Base-by-base conservation (phyloP, 2,113 vertebrate genomes). In the Kryptolebias marmoratus region DNA sequence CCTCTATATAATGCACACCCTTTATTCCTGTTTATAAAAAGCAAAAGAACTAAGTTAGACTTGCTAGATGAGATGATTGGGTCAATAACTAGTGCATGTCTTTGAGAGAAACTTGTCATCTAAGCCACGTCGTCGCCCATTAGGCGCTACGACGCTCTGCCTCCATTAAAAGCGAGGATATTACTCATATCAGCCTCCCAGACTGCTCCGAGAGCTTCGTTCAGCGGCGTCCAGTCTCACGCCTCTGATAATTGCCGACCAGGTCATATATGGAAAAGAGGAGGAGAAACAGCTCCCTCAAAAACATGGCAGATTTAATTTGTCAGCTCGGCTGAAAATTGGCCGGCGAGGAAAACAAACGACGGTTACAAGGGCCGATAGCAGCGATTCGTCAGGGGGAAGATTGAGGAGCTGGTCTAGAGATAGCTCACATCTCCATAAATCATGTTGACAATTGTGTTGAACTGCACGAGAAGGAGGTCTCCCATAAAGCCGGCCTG, bases 401-500 rank as follows among this genome's bases (percentile, higher is more conserved):
- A 90, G 87, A 92, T 88, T 81, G 87, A 89, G 79, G 75, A 85
- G 80, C 68, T 47, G 10, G 76, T 86, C 79, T 79, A 22, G 80
- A 89, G 89, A 88, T 86, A 89, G 83, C 87, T 83, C 88, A 80
- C 87, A 75, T 89, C 87, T 90, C 88, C 88, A 91, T 92, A 89
- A 92, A 92, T 92, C 90, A 92, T 87, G 77, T 64, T 87, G 91
- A 90, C 91, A 90, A 89, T 82, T 77, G 87, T 88, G 84, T 88
- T 80, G 82, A 81, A 83, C 86, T 78, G 79, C 71, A 50, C 39
- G 85, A 87, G 82, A 77, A 81, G 81, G 87, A 88, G 82, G 80
- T 90, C 83, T 83, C 83, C 67, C 75, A 82, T 78, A 77, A 82
- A 91, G 74, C 56, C 53, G 42, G 75, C 52, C 81, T 79, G 77